Evolutionary conservation across 2,797 vertebrate genomes (phyloP).

Genomic region (Anguilla marmorata): DNA sequence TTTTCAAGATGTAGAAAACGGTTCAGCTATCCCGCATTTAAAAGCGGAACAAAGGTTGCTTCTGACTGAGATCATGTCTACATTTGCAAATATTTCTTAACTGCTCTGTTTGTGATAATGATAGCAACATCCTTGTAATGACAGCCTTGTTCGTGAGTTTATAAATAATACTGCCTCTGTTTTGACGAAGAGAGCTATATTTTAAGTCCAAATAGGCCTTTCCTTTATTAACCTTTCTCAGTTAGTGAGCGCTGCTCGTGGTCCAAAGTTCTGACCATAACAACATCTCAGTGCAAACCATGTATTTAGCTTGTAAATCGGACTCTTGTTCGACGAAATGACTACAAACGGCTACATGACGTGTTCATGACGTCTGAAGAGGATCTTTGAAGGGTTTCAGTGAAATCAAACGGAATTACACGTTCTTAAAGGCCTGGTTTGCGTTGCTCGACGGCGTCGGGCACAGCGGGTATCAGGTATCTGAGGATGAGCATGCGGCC

Average conservation of each 20-base stretch:
- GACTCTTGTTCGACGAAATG: too few species aligned
- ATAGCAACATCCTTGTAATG: not conserved
- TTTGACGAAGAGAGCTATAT: not conserved
- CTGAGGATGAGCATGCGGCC: not conserved
- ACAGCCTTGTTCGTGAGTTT: not conserved
- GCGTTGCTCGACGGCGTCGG: not conserved
- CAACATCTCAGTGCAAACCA: not conserved
- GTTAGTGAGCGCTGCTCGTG: not conserved
- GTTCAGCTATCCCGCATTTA: not conserved
- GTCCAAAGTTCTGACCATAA: not conserved
- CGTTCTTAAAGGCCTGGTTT: not conserved
- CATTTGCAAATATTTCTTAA: not conserved
- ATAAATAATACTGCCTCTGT: not conserved
- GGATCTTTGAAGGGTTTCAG: not conserved
- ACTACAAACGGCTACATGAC: too few species aligned
- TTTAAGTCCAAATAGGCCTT: not conserved
- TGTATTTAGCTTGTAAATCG: too few species aligned
- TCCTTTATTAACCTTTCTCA: not conserved
- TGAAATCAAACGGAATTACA: not conserved
- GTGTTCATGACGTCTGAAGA: too few species aligned
- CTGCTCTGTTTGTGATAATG: not conserved
- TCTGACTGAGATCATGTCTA: not conserved
- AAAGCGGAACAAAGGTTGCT: not conserved
- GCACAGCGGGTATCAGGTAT: not conserved
- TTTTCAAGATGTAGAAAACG: not conserved